These are phyloP conservation scores for Rissa tridactyla DNA, from an alignment of 2,113 vertebrate species.

Conservation along the genomic window DNA sequence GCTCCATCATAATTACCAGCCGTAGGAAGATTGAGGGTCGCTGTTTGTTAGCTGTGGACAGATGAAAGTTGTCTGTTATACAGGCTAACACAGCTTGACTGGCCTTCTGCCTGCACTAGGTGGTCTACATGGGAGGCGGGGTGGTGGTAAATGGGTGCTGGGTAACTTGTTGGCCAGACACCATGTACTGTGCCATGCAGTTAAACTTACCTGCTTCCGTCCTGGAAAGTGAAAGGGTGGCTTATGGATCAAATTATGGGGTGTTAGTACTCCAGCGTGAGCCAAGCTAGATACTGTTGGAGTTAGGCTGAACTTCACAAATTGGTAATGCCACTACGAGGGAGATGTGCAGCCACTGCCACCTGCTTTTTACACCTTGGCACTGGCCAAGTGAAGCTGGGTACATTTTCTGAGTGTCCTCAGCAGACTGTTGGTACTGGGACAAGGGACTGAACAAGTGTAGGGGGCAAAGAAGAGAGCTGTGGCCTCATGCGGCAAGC, in stretches of 20 bases:
- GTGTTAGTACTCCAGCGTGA: neutral
- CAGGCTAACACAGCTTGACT: neutral
- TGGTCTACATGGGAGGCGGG: fast-evolving
- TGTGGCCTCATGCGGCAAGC: neutral
- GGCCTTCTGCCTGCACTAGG: neutral
- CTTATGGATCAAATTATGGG: neutral
- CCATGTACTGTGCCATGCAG: fast-evolving
- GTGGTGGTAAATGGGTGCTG: too few relatives aligned
- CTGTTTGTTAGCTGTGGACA: neutral
- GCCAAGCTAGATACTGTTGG: neutral
- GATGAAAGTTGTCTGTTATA: neutral
- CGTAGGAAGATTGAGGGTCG: neutral
- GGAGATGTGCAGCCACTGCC: neutral
- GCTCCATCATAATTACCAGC: neutral
- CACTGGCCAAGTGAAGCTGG: neutral
- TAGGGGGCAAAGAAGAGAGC: neutral
- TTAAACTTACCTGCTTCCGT: neutral
- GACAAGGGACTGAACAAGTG: fast-evolving
- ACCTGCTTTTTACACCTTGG: too few relatives aligned
- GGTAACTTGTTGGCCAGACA: neutral
- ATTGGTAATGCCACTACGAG: fast-evolving
- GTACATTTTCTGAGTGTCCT: neutral
- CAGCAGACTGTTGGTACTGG: neutral
- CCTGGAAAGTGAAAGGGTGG: neutral
- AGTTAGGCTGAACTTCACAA: neutral